Evolutionary conservation across 1,140 invertebrate genomes (phyloP).

Genomic region (Gryllus bimaculatus): DNA sequence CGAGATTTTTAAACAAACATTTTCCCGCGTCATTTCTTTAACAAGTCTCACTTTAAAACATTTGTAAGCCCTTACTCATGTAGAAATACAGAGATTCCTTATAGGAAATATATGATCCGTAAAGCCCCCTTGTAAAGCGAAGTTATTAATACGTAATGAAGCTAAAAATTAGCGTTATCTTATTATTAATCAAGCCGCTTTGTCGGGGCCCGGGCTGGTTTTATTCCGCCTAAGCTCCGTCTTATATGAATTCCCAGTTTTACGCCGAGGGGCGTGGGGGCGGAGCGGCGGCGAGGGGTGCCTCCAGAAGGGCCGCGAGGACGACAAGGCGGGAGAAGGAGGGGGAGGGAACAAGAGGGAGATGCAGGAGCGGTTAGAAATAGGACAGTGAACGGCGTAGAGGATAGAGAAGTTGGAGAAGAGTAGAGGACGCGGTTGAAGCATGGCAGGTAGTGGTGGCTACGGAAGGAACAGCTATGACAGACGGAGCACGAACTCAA

Average conservation of each 20-base stretch:
- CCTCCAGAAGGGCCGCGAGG: too few relatives aligned
- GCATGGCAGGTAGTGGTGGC: too few relatives aligned
- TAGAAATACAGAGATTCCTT: not conserved
- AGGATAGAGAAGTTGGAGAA: too few relatives aligned
- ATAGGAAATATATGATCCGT: conserved; percentile 1
- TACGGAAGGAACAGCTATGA: too few relatives aligned
- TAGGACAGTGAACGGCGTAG: too few relatives aligned
- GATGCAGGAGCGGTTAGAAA: too few relatives aligned
- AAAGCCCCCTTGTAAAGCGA: conserved; percentile 2
- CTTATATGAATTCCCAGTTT: conserved; percentile 1
- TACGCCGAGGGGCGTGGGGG: not conserved
- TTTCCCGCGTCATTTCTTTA: not conserved
- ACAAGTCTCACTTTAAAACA: not conserved
- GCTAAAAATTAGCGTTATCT: conserved; percentile 4
- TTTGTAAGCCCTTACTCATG: not conserved
- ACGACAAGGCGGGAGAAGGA: too few relatives aligned
- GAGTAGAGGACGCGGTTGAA: too few relatives aligned
- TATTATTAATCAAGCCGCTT: conserved; percentile 5
- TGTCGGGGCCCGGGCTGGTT: not conserved
- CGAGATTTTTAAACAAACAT: not conserved
- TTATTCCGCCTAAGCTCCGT: not conserved
- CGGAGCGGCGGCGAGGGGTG: too few relatives aligned
- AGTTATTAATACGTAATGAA: conserved; percentile 6
- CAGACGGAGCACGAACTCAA: too few relatives aligned
- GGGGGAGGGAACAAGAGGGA: too few relatives aligned